These are phyloP conservation scores for Azorinus chamasolen DNA, from an alignment of 2,888 invertebrate genomes.

Conservation along the genomic window DNA sequence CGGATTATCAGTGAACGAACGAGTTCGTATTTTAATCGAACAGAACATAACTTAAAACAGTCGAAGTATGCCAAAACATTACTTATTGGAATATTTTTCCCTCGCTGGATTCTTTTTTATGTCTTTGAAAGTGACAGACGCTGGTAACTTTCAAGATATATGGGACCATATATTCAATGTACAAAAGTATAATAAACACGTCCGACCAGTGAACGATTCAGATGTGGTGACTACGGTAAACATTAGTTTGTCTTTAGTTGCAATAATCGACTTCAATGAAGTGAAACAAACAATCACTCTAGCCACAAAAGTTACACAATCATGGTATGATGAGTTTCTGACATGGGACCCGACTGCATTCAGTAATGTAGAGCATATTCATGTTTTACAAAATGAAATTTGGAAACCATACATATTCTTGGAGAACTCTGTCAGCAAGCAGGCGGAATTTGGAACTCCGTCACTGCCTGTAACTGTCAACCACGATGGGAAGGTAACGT, in stretches of 20 bases:
- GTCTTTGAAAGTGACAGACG: no score
- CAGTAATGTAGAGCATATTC: conserved; percentile 31
- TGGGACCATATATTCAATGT: conserved; percentile 33
- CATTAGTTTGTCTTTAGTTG: conserved; percentile 37
- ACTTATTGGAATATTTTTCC: no score
- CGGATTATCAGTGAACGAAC: no score
- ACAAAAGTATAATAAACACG: conserved; percentile 37
- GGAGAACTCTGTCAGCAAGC: conserved; percentile 47
- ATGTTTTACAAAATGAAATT: conserved; percentile 26
- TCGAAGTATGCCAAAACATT: no score
- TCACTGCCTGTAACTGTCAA: conserved; percentile 40
- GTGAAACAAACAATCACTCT: conserved; percentile 50
- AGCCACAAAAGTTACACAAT: conserved; percentile 36
- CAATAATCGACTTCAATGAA: conserved; percentile 56
- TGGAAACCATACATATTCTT: conserved; percentile 51
- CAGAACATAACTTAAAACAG: no score
- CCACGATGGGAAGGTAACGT: conserved; percentile 30
- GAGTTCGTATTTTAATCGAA: no score
- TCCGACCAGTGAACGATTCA: conserved; percentile 48
- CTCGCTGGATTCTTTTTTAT: no score
- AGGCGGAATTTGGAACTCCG: conserved; percentile 45
- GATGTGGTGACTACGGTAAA: conserved; percentile 32
- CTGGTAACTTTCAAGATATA: conserved; percentile 5
- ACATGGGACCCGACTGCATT: conserved; percentile 43
- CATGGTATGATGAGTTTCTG: conserved; percentile 55